A percentile compares a stretch with the other conserved stretches of the same genome.
Conservation (phyloP, 2,113 vertebrate species). For the Sinocyclocheilus anophthalmus region DNA sequence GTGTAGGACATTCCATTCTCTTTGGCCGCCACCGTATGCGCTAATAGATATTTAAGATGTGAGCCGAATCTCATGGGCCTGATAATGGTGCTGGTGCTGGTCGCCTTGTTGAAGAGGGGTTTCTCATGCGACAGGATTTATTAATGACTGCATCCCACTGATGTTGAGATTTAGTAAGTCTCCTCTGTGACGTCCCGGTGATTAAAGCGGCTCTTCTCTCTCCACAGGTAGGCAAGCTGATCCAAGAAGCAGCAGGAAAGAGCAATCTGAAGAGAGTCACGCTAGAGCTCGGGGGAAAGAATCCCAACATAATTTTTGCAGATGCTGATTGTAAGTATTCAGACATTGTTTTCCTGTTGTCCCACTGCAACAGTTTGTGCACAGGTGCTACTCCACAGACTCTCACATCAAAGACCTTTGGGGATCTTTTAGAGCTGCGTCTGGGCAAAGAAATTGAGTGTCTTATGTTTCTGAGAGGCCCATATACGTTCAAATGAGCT, state of each 20-base stretch:
- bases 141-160: slow-evolving; percentile 67
- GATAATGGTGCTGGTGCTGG: slow-evolving; percentile 42
- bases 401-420: slow-evolving; percentile 48
- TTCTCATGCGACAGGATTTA: slow-evolving; percentile 64
- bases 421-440: slow-evolving; percentile 1
- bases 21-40: slow-evolving; percentile 41
- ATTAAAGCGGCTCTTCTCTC: slow-evolving; percentile 71
- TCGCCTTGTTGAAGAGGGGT: background rate
- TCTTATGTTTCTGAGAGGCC: background rate
- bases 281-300: slow-evolving; percentile 97
- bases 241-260: slow-evolving; percentile 98
- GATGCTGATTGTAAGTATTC: slow-evolving; percentile 95
- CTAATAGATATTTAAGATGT: slow-evolving; percentile 72
- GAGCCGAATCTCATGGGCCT: slow-evolving; percentile 59
- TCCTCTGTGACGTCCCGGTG: slow-evolving; percentile 55
- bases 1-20: slow-evolving; percentile 63
- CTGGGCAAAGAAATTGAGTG: too few species aligned
- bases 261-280: slow-evolving; percentile 99
- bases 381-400: slow-evolving; percentile 49
- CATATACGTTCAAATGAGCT: background rate
- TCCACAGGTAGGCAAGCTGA: slow-evolving; percentile 93
- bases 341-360: slow-evolving; percentile 51
- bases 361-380: slow-evolving; percentile 47
- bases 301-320: slow-evolving; percentile 98
- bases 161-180: slow-evolving; percentile 64